Base-by-base conservation (phyloP, 2,888 invertebrate species). In the Eustalomyia histrio region DNA sequence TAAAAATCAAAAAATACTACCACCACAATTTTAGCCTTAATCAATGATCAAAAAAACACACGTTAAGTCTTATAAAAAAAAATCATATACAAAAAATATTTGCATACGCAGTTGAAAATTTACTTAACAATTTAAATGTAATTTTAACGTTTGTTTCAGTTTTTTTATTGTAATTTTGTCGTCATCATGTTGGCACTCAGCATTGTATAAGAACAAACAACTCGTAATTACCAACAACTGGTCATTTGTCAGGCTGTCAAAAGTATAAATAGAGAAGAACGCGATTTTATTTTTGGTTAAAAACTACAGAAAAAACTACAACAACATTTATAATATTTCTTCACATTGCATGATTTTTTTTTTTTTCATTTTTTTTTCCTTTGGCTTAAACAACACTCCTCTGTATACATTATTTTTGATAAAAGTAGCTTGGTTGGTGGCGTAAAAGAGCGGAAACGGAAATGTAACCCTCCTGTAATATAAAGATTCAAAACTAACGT, bases 171-270 rank as follows among this genome's bases (percentile, higher is more conserved):
- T 47, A 55, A 39, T 17, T 63, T 58, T 68, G 60, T 9, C 60
- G 61, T 58, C 78, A 67, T 58, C 78, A 67, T 68, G 53, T 78
- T 78, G 72, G 60, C 50, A 61, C 55, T 55, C 21, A 24, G 55
- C 39, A 16, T 60, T 69, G 33, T 29, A 61, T 43, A 63, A 61
- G 57, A 78, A 71, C 60, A 74, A 81, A 71, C 69, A 69, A 65
- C 35, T 76, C 69, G 73, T 76, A 81, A 75, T 81, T 81, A 81
- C 78, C 69, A 81, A 75, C 78, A 81, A 78, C 75, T 68, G 78
- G 78, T 78, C 71, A 78, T 81, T 81, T 81, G 81, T 78, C 78
- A 78, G 67, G 33, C 71, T 81, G 81, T 81, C 81, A 81, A 71
- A 71, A 65, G 50, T 33, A 47, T 4, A 8, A 16, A 61, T 9